Evolutionary conservation across 2,797 vertebrate genomes (phyloP), one percentile per base, ranked within the genome.

Genomic region (Novumbra hubbsi): DNA sequence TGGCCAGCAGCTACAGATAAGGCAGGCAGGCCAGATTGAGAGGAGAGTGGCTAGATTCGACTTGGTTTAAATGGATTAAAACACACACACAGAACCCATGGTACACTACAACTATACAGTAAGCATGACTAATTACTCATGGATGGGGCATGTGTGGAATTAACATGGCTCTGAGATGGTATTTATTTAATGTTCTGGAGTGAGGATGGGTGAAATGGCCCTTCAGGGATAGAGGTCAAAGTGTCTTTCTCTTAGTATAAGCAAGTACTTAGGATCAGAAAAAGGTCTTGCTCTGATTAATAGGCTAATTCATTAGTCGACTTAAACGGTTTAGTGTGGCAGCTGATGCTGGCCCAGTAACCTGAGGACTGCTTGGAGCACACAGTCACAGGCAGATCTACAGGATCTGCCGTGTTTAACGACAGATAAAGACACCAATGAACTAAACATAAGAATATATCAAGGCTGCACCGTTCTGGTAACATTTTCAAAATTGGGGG

Each of bases 281-380:
- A 87, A 91, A 89, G 89, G 88, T 87, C 86, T 86, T 89, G 87
- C 86, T 87, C 90, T 93, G 91, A 94, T 94, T 94, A 93, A 94
- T 93, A 93, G 91, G 89, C 84, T 93, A 92, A 93, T 93, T 94
- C 90, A 93, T 94, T 93, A 93, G 90, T 88, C 92, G 92, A 90
- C 91, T 90, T 88, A 88, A 93, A 89, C 92, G 84, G 74, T 91
- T 92, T 89, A 91, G 91, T 81, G 79, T 89, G 87, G 88, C 73
- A 81, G 87, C 83, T 85, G 86, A 87, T 80, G 88, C 73, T 82
- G 84, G 85, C 85, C 84, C 81, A 82, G 82, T 89, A 90, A 92
- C 91, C 89, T 83, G 80, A 83, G 89, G 90, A 85, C 85, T 83
- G 76, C 67, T 75, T 81, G 55, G 75, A 84, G 86, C 82, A 78